A percentile compares a stretch with the other conserved stretches of the same genome.
Evolutionary conservation across 2,113 vertebrate species (phyloP).

Genomic region (Ardeotis arabs): DNA sequence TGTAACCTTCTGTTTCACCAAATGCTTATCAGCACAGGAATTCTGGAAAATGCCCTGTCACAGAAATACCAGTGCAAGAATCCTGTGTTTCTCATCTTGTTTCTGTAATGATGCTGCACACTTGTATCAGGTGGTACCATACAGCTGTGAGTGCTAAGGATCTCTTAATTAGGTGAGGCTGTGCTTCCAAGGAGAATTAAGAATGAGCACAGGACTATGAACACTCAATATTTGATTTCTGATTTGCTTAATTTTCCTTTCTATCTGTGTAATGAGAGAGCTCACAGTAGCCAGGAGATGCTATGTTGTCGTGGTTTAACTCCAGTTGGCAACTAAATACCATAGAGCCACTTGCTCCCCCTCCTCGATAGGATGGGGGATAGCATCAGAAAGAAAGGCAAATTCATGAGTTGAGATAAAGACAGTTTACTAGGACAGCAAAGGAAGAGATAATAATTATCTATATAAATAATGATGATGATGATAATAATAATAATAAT

Average conservation of each 20-base stretch:
- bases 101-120: neutral
- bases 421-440: too few species aligned
- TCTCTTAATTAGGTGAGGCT: neutral
- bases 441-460: too few species aligned
- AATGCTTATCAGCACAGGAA: neutral
- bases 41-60: neutral
- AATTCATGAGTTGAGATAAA: too few species aligned
- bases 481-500: too few species aligned
- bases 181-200: neutral
- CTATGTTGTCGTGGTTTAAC: neutral
- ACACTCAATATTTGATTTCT: neutral
- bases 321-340: too few species aligned
- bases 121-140: neutral
- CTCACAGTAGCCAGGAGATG: neutral
- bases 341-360: too few species aligned
- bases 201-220: neutral
- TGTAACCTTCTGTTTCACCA: neutral
- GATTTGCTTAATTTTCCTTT: neutral
- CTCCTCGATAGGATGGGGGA: too few species aligned
- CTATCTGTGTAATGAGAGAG: neutral
- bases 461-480: too few species aligned
- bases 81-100: neutral
- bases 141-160: neutral
- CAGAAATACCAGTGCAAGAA: neutral
- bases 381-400: too few species aligned